These are phyloP conservation scores for Euplagia quadripunctaria DNA, from an alignment of 2,888 invertebrate species.

Conservation along the genomic window DNA sequence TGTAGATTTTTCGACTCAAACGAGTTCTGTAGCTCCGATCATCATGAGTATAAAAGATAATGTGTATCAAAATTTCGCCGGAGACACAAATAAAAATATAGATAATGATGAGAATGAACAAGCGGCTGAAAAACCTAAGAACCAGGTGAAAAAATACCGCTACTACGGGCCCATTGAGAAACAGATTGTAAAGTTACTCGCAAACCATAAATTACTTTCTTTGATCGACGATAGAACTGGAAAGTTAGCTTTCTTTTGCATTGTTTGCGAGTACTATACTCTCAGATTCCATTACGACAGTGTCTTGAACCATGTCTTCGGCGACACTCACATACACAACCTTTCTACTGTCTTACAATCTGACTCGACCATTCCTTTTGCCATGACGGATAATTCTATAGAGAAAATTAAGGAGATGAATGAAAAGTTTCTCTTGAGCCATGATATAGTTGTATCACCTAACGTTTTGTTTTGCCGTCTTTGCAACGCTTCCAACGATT, in stretches of 20 bases:
- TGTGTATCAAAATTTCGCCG: slow-evolving; percentile 81
- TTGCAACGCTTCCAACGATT: slow-evolving; percentile 69
- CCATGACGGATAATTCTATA: slow-evolving; percentile 64
- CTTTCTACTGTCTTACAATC: slow-evolving; percentile 76
- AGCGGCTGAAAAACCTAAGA: slow-evolving; percentile 73
- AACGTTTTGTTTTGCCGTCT: slow-evolving; percentile 68
- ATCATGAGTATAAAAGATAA: slow-evolving; percentile 85
- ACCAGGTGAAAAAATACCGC: slow-evolving; percentile 77
- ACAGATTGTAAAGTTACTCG: slow-evolving; percentile 71
- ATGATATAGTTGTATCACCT: slow-evolving; percentile 62
- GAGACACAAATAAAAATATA: slow-evolving; percentile 78
- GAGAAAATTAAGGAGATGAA: slow-evolving; percentile 79
- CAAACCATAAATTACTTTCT: slow-evolving; percentile 76
- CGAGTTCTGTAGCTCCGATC: slow-evolving; percentile 80
- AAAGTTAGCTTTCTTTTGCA: slow-evolving; percentile 82
- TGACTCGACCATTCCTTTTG: slow-evolving; percentile 75
- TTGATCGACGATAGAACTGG: slow-evolving; percentile 82
- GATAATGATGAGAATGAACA: slow-evolving; percentile 80
- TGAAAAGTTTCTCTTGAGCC: slow-evolving; percentile 71
- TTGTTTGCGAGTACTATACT: slow-evolving; percentile 83
- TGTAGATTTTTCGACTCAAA: slow-evolving; percentile 75
- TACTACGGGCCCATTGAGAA: slow-evolving; percentile 82
- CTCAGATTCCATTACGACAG: slow-evolving; percentile 82
- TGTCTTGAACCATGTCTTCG: slow-evolving; percentile 81
- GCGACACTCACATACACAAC: slow-evolving; percentile 78